These are phyloP conservation scores for Charaxes varanes DNA, from an alignment of 1,140 invertebrate genomes.

Conservation along the genomic window DNA sequence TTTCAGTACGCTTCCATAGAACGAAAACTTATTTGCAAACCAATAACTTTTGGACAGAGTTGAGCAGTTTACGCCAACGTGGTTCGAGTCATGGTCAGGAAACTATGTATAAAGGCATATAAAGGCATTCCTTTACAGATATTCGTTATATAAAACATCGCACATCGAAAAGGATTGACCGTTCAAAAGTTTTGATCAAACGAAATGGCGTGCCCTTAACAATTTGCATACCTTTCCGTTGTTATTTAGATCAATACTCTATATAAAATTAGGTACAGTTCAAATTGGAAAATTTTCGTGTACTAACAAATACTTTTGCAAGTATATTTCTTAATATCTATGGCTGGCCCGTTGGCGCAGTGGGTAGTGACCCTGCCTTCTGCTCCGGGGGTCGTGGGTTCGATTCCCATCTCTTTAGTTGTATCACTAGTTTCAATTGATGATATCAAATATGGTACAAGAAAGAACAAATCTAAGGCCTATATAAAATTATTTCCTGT, in stretches of 20 bases:
- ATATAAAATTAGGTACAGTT: too few species aligned
- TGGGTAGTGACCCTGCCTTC: too few species aligned
- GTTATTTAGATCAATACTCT: slow-evolving; percentile 16
- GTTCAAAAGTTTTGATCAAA: slow-evolving; percentile 20
- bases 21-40: slow-evolving; percentile 65
- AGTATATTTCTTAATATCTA: too few species aligned
- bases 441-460: too few species aligned
- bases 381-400: too few species aligned
- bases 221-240: slow-evolving; percentile 10
- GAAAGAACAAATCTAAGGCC: too few species aligned
- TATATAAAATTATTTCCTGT: too few species aligned
- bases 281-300: too few species aligned
- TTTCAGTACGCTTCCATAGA: slow-evolving; percentile 56
- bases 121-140: slow-evolving; percentile 39
- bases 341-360: too few species aligned
- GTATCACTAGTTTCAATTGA: too few species aligned
- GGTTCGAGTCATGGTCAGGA: slow-evolving; percentile 25
- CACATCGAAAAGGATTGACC: slow-evolving; percentile 18
- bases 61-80: slow-evolving; percentile 37
- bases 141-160: slow-evolving; percentile 17
- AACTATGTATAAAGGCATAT: slow-evolving; percentile 51
- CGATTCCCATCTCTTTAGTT: too few species aligned
- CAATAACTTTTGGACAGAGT: slow-evolving; percentile 58
- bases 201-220: slow-evolving; percentile 17
- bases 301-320: too few species aligned